A percentile compares a stretch with the other conserved stretches of the same genome.
These are phyloP conservation scores for Dermatophagoides farinae DNA, from an alignment of 1,140 invertebrate genomes.

Conservation along the genomic window DNA sequence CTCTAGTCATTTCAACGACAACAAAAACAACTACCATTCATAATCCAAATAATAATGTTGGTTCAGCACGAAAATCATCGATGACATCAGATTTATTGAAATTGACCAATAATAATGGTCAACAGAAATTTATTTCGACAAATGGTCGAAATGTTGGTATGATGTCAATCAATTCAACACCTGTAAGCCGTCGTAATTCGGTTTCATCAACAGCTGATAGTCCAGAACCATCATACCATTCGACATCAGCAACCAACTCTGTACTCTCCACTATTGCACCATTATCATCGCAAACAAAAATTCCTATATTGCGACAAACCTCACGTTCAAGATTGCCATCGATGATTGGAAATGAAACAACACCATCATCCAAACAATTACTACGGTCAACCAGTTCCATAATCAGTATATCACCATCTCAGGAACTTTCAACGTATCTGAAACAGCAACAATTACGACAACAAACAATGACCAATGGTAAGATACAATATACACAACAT, in stretches of 20 bases:
- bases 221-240: constrained; percentile 12
- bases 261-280: neutral
- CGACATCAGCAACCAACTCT: neutral
- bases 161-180: constrained; percentile 12
- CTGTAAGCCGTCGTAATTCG: constrained; percentile 12
- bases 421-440: neutral
- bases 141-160: neutral
- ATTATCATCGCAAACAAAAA: neutral
- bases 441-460: neutral
- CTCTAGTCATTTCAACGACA: constrained; percentile 1
- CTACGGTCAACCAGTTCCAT: neutral
- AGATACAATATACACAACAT: neutral
- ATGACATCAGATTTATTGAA: neutral
- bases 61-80: neutral
- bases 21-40: neutral
- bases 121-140: neutral
- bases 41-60: neutral
- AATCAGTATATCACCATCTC: neutral
- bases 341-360: neutral
- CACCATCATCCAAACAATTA: neutral
- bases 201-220: constrained; percentile 1
- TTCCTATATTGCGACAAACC: neutral
- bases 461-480: neutral
- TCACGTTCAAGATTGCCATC: neutral
- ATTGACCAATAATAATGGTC: neutral